Evolutionary conservation across 2,113 vertebrate species (phyloP).

Genomic region (Daphoenositta chrysoptera): DNA sequence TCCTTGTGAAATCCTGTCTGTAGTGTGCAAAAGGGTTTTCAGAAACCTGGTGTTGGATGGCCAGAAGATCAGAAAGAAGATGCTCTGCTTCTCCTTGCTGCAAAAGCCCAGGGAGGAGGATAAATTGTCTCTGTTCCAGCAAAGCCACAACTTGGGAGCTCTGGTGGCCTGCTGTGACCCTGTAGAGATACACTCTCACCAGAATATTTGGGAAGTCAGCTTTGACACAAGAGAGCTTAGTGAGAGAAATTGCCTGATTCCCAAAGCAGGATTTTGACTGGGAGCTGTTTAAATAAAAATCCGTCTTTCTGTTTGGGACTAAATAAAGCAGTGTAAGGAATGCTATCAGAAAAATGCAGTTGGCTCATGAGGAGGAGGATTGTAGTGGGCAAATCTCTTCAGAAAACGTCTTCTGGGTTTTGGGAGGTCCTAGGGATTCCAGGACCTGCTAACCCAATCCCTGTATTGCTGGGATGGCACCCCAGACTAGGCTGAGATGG

Average conservation of each 20-base stretch:
- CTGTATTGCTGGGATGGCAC: neutral
- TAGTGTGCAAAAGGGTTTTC: neutral
- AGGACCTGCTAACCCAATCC: neutral
- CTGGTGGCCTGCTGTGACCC: neutral
- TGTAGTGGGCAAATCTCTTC: neutral
- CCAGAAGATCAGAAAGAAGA: neutral
- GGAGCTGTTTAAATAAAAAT: neutral
- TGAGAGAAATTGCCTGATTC: neutral
- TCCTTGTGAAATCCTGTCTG: neutral
- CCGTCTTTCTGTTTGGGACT: neutral
- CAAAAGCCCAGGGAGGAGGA: neutral
- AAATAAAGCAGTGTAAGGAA: neutral
- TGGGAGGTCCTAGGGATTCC: neutral
- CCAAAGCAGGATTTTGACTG: neutral
- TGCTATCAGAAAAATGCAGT: neutral
- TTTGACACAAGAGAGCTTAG: neutral
- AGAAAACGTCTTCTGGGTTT: neutral
- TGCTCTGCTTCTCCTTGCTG: neutral
- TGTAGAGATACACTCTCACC: neutral
- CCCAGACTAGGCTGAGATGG: neutral
- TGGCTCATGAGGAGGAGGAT: neutral
- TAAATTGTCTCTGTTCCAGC: neutral
- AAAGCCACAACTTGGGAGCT: accelerated
- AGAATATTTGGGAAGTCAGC: neutral
- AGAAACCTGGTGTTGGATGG: neutral